Conservation (phyloP, 2,797 vertebrate genomes). For the Pachyuromys duprasi region DNA sequence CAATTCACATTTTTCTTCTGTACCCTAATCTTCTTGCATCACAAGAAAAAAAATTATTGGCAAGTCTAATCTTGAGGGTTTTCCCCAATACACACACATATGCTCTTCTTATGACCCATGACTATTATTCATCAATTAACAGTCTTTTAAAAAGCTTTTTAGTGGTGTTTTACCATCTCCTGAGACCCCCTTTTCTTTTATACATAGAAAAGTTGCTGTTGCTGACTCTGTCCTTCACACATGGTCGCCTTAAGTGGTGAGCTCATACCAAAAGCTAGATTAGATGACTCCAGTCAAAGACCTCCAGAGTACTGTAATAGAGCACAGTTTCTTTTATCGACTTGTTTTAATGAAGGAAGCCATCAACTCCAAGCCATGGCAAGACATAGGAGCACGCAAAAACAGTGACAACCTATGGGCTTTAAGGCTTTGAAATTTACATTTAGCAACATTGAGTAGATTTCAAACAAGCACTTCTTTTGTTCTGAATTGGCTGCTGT, state of each 20-base stretch:
- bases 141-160: not conserved
- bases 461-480: not conserved
- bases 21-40: not conserved
- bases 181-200: not conserved
- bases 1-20: not conserved
- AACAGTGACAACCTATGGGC: not conserved
- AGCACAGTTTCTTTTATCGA: not conserved
- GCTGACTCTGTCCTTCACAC: not conserved
- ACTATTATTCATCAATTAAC: not conserved
- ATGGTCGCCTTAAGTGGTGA: not conserved
- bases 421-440: not conserved
- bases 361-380: not conserved
- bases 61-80: not conserved
- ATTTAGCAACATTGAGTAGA: not conserved
- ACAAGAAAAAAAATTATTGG: not conserved
- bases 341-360: not conserved
- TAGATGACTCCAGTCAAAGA: not conserved
- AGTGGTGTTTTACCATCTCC: not conserved
- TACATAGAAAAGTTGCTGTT: not conserved
- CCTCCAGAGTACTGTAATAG: not conserved
- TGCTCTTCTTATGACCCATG: not conserved
- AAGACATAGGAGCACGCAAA: not conserved
- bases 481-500: not conserved
- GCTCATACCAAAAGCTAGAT: not conserved
- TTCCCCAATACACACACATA: not conserved